Percentiles rank a stretch among this genome's conserved stretches.
Conservation (phyloP, 2,113 vertebrate genomes). For the Xenus cinereus region DNA sequence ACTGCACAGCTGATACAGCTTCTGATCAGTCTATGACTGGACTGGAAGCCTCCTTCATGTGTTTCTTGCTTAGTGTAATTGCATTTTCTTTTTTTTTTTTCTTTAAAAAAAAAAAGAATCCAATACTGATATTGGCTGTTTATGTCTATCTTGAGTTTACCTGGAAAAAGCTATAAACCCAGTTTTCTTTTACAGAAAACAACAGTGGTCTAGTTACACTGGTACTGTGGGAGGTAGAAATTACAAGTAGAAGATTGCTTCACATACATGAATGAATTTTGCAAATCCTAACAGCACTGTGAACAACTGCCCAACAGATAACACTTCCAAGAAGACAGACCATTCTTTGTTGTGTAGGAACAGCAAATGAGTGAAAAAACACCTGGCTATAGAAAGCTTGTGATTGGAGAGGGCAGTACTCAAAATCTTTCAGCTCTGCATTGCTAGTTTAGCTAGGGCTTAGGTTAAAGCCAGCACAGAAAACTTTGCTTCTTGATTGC, state of each 20-base stretch:
- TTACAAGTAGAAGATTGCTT: not conserved
- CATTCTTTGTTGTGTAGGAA: not conserved
- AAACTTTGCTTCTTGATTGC: not conserved
- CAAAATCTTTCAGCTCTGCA: not conserved
- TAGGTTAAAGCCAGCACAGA: not conserved
- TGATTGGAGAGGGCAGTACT: not conserved
- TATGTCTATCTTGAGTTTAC: not conserved
- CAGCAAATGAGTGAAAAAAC: not conserved
- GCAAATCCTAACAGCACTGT: not conserved
- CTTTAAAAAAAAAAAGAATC: not conserved
- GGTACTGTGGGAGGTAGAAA: not conserved
- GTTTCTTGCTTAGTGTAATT: not conserved
- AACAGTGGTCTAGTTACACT: rapidly evolving
- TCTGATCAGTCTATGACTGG: not conserved
- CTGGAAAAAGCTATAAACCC: not conserved
- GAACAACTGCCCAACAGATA: not conserved
- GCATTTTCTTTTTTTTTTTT: not conserved
- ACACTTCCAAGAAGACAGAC: not conserved
- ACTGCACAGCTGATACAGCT: not conserved
- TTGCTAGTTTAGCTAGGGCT: not conserved
- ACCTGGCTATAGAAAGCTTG: not conserved
- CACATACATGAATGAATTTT: not conserved
- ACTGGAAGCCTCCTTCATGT: not conserved
- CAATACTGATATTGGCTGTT: not conserved
- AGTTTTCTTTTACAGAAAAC: not conserved